Evolutionary conservation across 2,888 invertebrate genomes (phyloP).

Genomic region (Osmoderma eremita): DNA sequence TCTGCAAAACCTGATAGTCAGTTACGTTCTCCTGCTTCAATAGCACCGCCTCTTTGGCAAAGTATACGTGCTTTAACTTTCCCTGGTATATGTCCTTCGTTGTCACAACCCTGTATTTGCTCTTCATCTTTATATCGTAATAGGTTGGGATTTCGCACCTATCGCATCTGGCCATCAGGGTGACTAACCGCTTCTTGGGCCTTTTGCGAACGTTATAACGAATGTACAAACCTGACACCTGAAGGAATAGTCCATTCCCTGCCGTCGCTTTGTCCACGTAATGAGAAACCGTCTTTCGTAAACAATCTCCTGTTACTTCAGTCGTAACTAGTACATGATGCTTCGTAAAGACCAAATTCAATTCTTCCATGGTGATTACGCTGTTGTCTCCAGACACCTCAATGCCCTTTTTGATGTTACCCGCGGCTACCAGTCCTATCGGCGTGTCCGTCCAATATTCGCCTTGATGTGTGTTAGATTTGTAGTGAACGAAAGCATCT

Average conservation of each 20-base stretch:
- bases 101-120: constrained; percentile 73
- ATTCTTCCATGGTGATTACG: constrained; percentile 75
- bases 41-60: constrained; percentile 55
- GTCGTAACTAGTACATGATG: constrained; percentile 73
- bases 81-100: constrained; percentile 74
- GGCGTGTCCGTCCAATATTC: constrained; percentile 81
- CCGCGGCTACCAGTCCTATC: constrained; percentile 79
- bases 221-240: constrained; percentile 82
- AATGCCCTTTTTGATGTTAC: constrained; percentile 79
- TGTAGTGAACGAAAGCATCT: constrained; percentile 78
- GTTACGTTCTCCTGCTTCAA: background rate
- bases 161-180: constrained; percentile 73
- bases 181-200: constrained; percentile 71
- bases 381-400: constrained; percentile 51
- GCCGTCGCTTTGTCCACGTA: constrained; percentile 57
- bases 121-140: constrained; percentile 65
- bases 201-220: constrained; percentile 73
- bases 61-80: constrained; percentile 75
- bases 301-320: constrained; percentile 71
- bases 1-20: background rate
- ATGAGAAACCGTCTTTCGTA: constrained; percentile 65
- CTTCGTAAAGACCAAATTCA: constrained; percentile 81
- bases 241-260: constrained; percentile 77
- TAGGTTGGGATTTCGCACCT: constrained; percentile 72
- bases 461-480: constrained; percentile 64